phyloP scores from a whole-genome alignment of 1,140 invertebrate species.

The Bombus turneri region DNA sequence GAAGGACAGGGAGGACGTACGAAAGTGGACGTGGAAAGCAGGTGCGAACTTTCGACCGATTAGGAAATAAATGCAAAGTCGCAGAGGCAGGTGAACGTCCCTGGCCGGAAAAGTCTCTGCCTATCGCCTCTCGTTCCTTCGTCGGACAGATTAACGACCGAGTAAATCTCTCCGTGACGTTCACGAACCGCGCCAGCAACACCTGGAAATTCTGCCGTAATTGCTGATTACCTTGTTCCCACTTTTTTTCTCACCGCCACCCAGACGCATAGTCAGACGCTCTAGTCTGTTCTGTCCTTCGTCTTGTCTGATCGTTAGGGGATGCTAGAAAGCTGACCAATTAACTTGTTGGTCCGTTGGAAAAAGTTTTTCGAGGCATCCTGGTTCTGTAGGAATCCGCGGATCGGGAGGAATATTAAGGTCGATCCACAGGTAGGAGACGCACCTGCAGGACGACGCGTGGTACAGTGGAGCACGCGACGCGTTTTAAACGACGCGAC shows the following conservation, averaged over 20 bases:
- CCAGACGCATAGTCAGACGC: too few species aligned
- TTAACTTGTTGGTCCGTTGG: neutral
- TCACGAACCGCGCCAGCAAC: too few species aligned
- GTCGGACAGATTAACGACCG: conserved; percentile 24
- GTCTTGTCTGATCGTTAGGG: too few species aligned
- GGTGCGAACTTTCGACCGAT: conserved; percentile 54
- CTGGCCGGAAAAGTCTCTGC: neutral
- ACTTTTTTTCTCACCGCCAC: too few species aligned
- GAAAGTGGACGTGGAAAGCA: conserved; percentile 22
- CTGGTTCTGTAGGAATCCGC: neutral
- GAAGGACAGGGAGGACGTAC: neutral
- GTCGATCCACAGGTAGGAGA: conserved; percentile 30
- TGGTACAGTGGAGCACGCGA: conserved; percentile 39
- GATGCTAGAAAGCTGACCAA: neutral
- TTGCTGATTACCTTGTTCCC: too few species aligned
- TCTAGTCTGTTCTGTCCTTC: too few species aligned
- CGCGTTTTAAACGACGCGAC: conserved; percentile 28
- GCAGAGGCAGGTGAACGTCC: conserved; percentile 25
- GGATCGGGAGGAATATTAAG: conserved; percentile 33
- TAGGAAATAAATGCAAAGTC: conserved; percentile 39
- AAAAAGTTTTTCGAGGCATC: neutral
- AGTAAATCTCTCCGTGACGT: neutral
- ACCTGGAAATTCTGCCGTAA: too few species aligned
- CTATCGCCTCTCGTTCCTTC: too few species aligned
- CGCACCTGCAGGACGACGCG: conserved; percentile 58